Conservation (phyloP, 1,140 invertebrate species). For the Nasonia longicornis region DNA sequence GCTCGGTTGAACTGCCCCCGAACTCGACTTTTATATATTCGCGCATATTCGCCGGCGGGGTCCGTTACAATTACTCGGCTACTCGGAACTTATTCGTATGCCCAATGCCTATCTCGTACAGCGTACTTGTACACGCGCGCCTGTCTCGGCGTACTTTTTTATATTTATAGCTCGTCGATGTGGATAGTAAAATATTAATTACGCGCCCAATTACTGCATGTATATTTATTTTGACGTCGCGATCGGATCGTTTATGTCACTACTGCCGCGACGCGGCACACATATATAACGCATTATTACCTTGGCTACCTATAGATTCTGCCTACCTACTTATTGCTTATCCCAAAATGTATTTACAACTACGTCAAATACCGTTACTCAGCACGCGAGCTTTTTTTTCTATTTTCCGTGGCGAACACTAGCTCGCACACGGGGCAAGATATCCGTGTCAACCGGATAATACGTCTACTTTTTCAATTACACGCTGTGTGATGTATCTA, state of each 20-base stretch:
- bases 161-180: not conserved
- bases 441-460: not conserved
- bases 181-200: not conserved
- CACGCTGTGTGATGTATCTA: not conserved
- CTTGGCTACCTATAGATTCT: not conserved
- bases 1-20: not conserved
- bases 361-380: not conserved
- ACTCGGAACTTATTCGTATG: not conserved
- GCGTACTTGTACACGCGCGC: too few relatives aligned
- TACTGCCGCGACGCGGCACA: not conserved
- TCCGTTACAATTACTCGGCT: not conserved
- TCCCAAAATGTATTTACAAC: slow-evolving; percentile 1
- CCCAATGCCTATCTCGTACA: too few relatives aligned
- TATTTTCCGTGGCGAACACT: not conserved
- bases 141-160: not conserved
- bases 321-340: not conserved
- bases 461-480: not conserved
- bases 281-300: not conserved
- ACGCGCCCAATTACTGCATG: not conserved
- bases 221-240: not conserved
- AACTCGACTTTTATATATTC: not conserved
- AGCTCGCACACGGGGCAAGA: not conserved
- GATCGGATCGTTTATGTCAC: not conserved
- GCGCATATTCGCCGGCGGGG: not conserved
- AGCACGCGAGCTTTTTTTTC: not conserved